phyloP scores from a whole-genome alignment of 1,140 invertebrate genomes.

The Drosophila oshimai region DNA sequence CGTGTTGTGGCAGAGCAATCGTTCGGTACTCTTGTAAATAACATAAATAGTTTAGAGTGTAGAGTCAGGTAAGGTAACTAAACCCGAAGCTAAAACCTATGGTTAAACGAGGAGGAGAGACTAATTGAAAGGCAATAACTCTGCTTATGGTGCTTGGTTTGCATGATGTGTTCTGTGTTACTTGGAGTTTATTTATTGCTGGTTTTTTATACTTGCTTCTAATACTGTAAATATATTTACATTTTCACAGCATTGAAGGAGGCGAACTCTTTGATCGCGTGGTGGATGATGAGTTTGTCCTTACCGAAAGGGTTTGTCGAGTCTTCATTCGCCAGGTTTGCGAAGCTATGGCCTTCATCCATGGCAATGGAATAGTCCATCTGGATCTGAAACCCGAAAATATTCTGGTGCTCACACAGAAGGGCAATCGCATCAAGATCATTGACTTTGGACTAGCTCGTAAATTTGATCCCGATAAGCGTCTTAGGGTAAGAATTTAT shows the following conservation, averaged over 20 bases:
- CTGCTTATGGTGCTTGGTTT: constrained; percentile 9
- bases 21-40: constrained; percentile 66
- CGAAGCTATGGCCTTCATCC: constrained; percentile 98
- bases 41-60: constrained; percentile 40
- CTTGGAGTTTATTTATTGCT: neutral
- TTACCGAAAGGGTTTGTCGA: constrained; percentile 97
- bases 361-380: constrained; percentile 96
- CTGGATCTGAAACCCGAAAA: constrained; percentile 99
- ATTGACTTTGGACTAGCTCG: constrained; percentile 98
- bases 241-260: constrained; percentile 91
- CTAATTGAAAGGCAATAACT: constrained; percentile 33
- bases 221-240: neutral
- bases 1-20: constrained; percentile 53
- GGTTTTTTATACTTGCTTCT: neutral
- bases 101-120: constrained; percentile 2
- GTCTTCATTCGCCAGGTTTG: constrained; percentile 99
- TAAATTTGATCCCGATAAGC: constrained; percentile 95
- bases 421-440: constrained; percentile 98
- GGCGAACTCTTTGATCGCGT: constrained; percentile 99
- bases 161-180: constrained; percentile 14
- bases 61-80: constrained; percentile 39
- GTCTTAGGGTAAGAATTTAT: constrained; percentile 85
- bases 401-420: constrained; percentile 96
- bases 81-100: constrained; percentile 25
- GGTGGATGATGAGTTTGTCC: constrained; percentile 97